Evolutionary conservation across 2,888 invertebrate genomes (phyloP).

Genomic region (Leptinotarsa peninsularis): DNA sequence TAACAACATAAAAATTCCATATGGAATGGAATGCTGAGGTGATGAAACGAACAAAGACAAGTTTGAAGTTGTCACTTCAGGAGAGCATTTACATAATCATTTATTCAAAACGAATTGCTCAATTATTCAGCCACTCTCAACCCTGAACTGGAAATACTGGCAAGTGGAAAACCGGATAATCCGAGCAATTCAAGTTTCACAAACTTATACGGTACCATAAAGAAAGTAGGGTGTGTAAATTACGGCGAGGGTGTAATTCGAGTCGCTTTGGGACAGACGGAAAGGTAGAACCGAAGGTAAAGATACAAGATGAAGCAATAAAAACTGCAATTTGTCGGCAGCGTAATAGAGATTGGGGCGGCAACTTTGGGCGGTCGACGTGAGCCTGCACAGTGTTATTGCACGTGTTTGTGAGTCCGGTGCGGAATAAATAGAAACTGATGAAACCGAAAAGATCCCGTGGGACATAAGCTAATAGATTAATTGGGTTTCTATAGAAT

Average conservation of each 20-base stretch:
- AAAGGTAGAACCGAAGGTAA: conserved; percentile 45
- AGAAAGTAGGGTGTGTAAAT: conserved; percentile 29
- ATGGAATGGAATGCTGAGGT: no score
- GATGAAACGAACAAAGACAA: no score
- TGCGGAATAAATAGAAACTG: background rate
- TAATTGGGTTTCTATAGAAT: no score
- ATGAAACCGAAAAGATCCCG: background rate
- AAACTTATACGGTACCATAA: conserved; percentile 26
- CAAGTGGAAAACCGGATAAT: conserved; percentile 23
- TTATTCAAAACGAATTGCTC: background rate
- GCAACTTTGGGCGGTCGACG: conserved; percentile 45
- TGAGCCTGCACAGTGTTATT: conserved; percentile 36
- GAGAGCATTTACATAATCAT: background rate
- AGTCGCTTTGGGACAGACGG: conserved; percentile 36
- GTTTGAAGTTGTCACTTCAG: background rate
- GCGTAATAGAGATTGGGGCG: conserved; percentile 59
- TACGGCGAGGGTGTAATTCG: conserved; percentile 31
- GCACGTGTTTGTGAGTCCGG: conserved; percentile 26
- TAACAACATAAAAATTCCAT: no score
- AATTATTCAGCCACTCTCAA: background rate
- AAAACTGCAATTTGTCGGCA: conserved; percentile 60
- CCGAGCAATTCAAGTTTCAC: conserved; percentile 30
- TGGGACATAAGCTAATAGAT: no score
- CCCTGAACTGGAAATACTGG: conserved; percentile 1
- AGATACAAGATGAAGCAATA: conserved; percentile 58